Conservation (phyloP, 2,797 vertebrate species). For the Paedocypris micromegethes region DNA sequence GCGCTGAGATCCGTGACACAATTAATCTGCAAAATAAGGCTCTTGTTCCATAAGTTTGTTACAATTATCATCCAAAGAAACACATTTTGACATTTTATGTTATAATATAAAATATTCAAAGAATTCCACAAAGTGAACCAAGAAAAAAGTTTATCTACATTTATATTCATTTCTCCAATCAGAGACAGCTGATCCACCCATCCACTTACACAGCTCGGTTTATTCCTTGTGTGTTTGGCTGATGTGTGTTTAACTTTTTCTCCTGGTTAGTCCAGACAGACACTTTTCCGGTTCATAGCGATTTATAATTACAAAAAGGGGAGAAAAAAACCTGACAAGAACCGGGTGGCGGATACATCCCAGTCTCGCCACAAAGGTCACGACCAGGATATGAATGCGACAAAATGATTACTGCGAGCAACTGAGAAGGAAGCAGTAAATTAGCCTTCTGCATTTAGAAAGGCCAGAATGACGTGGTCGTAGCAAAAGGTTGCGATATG, state of each 20-base stretch:
- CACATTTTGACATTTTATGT: no score
- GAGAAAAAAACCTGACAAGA: conserved; percentile 5
- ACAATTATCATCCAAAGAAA: no score
- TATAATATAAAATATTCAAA: no score
- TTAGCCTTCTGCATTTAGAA: conserved; percentile 32
- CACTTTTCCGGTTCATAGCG: conserved; percentile 25
- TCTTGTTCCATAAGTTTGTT: no score
- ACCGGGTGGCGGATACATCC: conserved; percentile 27
- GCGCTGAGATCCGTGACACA: no score
- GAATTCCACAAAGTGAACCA: no score
- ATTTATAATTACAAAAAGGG: conserved; percentile 15
- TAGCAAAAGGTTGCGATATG: conserved; percentile 32
- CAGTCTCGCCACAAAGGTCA: conserved; percentile 34
- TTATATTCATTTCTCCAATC: no score
- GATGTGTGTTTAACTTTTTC: not conserved
- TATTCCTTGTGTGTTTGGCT: no score
- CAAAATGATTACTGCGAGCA: conserved; percentile 26
- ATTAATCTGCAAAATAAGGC: no score
- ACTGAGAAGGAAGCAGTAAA: conserved; percentile 45
- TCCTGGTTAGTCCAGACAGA: conserved; percentile 16
- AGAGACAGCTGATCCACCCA: no score
- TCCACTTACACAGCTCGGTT: no score
- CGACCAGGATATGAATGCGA: conserved; percentile 41
- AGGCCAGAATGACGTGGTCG: conserved; percentile 19
- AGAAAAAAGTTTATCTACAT: no score